These are phyloP conservation scores for Sminthurides bifidus DNA, from an alignment of 1,140 invertebrate genomes.

Conservation along the genomic window DNA sequence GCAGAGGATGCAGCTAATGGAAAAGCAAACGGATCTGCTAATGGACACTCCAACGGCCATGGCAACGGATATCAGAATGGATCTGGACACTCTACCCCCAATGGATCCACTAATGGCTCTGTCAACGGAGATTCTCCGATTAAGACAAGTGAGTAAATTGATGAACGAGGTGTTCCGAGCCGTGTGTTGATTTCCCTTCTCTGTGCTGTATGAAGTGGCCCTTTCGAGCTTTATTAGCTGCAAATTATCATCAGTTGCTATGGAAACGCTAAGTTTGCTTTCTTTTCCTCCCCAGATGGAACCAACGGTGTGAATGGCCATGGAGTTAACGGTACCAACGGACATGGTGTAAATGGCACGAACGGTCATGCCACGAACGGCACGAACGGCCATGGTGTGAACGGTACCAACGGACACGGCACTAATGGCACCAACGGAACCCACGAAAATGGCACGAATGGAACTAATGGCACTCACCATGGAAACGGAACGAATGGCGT, in stretches of 20 bases:
- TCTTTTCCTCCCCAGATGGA: no score
- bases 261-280: no score
- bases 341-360: conserved; percentile 42
- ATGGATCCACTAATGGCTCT: not conserved
- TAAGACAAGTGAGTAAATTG: conserved; percentile 5
- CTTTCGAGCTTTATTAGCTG: no score
- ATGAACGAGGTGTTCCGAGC: no score
- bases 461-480: conserved; percentile 23
- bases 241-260: no score
- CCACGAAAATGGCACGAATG: conserved; percentile 33
- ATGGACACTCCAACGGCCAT: conserved; percentile 12
- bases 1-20: conserved; percentile 35
- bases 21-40: conserved; percentile 8
- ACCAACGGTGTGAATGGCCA: not conserved
- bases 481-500: no score
- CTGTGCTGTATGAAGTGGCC: no score
- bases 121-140: not conserved
- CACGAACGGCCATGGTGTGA: no score
- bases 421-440: conserved; percentile 41
- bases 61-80: conserved; percentile 11
- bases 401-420: conserved; percentile 39
- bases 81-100: not conserved
- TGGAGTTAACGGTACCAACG: no score
- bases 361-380: conserved; percentile 38
- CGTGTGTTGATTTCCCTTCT: no score